These are phyloP conservation scores for Orthonyx spaldingii DNA, from an alignment of 2,113 vertebrate genomes.

Conservation along the genomic window DNA sequence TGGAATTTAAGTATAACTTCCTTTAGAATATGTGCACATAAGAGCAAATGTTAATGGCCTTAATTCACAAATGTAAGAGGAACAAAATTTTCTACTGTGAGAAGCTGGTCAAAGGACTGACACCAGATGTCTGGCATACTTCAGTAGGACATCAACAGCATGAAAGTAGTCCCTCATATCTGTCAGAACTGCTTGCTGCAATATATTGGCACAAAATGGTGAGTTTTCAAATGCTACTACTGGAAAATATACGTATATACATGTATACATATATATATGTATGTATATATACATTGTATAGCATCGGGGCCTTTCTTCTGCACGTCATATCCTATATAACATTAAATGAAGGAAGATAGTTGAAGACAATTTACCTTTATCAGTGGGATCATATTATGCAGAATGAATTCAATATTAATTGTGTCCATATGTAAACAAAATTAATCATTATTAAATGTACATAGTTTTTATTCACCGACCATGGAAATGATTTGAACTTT, in stretches of 20 bases:
- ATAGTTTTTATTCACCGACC: not conserved
- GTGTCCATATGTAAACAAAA: not conserved
- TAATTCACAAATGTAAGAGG: not conserved
- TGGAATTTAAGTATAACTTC: not conserved
- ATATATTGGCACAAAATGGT: not conserved
- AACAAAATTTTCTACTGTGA: not conserved
- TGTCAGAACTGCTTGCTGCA: not conserved
- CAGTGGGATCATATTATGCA: not conserved
- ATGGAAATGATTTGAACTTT: not conserved
- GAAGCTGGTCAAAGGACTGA: not conserved
- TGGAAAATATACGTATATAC: not conserved
- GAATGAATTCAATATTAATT: not conserved
- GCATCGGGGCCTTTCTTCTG: not conserved
- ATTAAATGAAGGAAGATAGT: not conserved
- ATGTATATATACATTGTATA: not conserved
- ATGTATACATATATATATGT: no score
- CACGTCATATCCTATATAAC: not conserved
- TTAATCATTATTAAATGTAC: not conserved
- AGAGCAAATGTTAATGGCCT: not conserved
- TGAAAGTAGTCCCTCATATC: not conserved
- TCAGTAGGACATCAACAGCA: not conserved
- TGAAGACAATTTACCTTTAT: not conserved
- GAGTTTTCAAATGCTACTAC: not conserved
- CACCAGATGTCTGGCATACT: not conserved
- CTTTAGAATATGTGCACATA: not conserved